These are phyloP conservation scores for Stomorhina lunata DNA, from an alignment of 2,888 invertebrate species.

Conservation along the genomic window DNA sequence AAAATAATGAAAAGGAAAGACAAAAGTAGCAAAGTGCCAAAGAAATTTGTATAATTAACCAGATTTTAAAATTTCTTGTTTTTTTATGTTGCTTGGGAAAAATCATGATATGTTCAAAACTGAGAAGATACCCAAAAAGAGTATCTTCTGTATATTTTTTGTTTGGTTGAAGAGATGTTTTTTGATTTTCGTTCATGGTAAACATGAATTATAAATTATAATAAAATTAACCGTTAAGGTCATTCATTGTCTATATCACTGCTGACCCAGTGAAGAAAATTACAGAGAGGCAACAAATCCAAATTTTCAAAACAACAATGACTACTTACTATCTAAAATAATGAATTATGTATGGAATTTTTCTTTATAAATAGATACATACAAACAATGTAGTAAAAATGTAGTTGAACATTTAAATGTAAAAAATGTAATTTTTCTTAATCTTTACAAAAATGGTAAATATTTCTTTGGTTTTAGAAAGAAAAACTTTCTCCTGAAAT, in stretches of 20 bases:
- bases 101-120: constrained; percentile 5
- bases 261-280: constrained; percentile 62
- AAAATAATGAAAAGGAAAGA: too few species aligned
- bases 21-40: too few species aligned
- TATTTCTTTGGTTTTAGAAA: background rate
- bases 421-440: constrained; percentile 22
- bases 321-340: background rate
- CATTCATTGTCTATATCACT: constrained; percentile 62
- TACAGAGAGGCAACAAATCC: background rate
- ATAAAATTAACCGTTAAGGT: constrained; percentile 63
- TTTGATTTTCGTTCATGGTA: background rate
- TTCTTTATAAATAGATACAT: background rate
- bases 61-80: background rate
- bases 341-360: constrained; percentile 16
- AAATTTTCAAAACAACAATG: constrained; percentile 1
- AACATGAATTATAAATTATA: constrained; percentile 49
- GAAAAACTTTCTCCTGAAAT: constrained; percentile 38
- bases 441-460: constrained; percentile 18
- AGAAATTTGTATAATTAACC: constrained; percentile 12
- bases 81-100: background rate
- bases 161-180: too few species aligned
- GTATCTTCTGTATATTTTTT: background rate
- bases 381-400: constrained; percentile 20
- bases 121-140: constrained; percentile 2
- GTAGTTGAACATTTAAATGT: constrained; percentile 8